phyloP scores from a whole-genome alignment of 2,113 vertebrate species.

The Egretta garzetta region DNA sequence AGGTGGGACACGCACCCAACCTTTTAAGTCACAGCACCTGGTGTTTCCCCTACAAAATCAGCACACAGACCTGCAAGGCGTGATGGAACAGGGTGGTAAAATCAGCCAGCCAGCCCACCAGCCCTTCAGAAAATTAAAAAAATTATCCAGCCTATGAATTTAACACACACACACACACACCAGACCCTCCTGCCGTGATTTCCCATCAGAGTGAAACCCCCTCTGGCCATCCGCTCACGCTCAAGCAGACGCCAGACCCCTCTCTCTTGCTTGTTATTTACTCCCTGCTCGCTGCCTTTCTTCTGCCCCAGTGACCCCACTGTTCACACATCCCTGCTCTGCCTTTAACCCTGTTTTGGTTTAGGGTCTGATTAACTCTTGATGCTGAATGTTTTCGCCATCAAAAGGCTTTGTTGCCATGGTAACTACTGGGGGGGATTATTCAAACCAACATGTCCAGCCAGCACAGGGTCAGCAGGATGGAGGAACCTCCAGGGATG shows the following conservation, averaged over 20 bases:
- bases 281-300: background rate
- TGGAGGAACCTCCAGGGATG: conserved; percentile 28
- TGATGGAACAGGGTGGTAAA: background rate
- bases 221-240: background rate
- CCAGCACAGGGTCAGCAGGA: background rate
- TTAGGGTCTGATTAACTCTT: conserved; percentile 56
- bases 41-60: background rate
- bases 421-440: conserved; percentile 11
- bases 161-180: background rate
- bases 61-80: background rate
- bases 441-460: background rate
- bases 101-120: background rate
- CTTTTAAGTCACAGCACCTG: background rate
- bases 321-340: background rate
- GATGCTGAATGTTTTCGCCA: background rate
- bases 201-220: background rate
- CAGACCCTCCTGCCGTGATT: background rate
- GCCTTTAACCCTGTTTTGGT: conserved; percentile 30
- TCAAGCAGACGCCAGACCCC: background rate
- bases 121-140: background rate
- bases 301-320: conserved; percentile 31
- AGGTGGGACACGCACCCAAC: fast-evolving
- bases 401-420: conserved; percentile 45
- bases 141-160: background rate
- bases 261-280: conserved; percentile 12